These are phyloP conservation scores for Bruchidius siliquastri DNA, from an alignment of 2,888 invertebrate species.

Conservation along the genomic window DNA sequence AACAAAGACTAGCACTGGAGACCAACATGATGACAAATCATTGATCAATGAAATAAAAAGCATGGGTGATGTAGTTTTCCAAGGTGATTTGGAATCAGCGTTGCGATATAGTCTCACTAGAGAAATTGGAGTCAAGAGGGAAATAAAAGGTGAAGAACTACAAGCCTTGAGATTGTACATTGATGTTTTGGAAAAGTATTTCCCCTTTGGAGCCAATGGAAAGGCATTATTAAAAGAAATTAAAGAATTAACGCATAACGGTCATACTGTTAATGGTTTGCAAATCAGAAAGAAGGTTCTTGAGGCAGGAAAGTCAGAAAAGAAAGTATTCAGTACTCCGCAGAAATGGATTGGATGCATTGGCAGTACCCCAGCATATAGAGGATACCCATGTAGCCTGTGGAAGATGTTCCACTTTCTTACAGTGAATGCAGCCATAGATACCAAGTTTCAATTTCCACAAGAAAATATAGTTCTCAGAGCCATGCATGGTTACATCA, in stretches of 20 bases:
- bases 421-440: constrained; percentile 68
- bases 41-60: constrained; percentile 35
- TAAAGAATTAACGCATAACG: constrained; percentile 50
- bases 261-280: constrained; percentile 54
- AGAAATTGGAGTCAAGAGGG: constrained; percentile 71
- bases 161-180: constrained; percentile 71
- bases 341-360: constrained; percentile 74
- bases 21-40: background rate
- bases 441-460: constrained; percentile 51
- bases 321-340: constrained; percentile 55
- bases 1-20: background rate
- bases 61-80: constrained; percentile 64
- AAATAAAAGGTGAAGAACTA: constrained; percentile 67
- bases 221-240: constrained; percentile 61
- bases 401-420: constrained; percentile 94
- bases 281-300: constrained; percentile 56
- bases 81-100: constrained; percentile 83
- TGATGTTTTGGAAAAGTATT: constrained; percentile 66
- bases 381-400: constrained; percentile 91
- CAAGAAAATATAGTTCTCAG: constrained; percentile 59
- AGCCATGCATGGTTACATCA: constrained; percentile 84
- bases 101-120: constrained; percentile 69
- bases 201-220: constrained; percentile 71
- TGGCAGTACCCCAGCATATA: constrained; percentile 67
- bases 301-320: constrained; percentile 49